Base-by-base conservation (phyloP, 2,888 invertebrate species). In the Acrobasis repandana region DNA sequence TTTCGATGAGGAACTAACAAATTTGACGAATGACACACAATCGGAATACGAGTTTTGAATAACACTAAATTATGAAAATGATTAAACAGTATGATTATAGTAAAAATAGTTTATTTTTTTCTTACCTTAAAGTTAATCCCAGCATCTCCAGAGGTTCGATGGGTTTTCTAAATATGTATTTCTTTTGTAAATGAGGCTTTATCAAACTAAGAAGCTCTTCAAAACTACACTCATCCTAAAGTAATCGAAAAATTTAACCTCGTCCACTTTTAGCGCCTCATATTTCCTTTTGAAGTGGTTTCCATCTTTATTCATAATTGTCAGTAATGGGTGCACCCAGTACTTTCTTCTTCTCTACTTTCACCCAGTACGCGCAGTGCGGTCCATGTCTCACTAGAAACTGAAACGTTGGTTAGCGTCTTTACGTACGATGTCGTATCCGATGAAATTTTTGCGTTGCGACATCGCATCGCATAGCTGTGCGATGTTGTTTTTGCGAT, bases 61-160 rank as follows among this genome's bases (percentile, higher is more conserved):
- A 28, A 28, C 28, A 6, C 6, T 28, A 6, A 28, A 5, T 28
- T 28, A 6, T 38, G 38, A 38, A 38, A 14, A 2, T 38, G 11
- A 38, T 11, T 11, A 11, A 18, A 18, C 9, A 20, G 10, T 48
- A 48, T 10, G 18, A 48, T 9, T 16, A 48, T 48, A 48, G 8
- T 48, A 48, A 48, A 48, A 48, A 20, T 10, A 10, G 16, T 10
- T 48, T 48, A 2, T 16, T 48, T 33, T 33, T 51, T n/a, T 6
- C 14, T 51, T 54, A 52, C 52, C 52, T 52, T 34, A 52, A 6
- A 34, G 52, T 52, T n/a, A 52, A 34, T 33, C 52, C 52, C 52
- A 52, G 15, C 52, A 52, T 52, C 15, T 52, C 52, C 16, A 34
- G 4, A 6, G 34, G 34, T 9, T 34, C 34, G 6, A 34, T 34